phyloP scores from a whole-genome alignment of 2,888 invertebrate species.

The Dryobota labecula region DNA sequence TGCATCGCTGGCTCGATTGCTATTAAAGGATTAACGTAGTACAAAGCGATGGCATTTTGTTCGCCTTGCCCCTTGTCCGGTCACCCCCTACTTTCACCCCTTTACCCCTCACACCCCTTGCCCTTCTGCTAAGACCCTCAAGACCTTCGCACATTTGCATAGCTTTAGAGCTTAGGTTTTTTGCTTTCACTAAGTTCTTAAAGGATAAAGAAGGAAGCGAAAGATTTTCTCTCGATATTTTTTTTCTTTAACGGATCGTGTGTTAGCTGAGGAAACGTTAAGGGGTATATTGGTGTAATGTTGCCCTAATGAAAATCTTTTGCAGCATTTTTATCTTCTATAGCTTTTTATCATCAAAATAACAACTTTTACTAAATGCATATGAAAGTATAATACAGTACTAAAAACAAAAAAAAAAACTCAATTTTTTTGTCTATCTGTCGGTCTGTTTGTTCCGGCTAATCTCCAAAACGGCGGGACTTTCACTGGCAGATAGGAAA shows the following conservation, averaged over 20 bases:
- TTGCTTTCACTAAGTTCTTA: conserved; percentile 83
- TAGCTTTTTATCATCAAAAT: too few species aligned
- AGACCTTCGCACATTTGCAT: conserved; percentile 90
- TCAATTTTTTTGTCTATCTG: too few species aligned
- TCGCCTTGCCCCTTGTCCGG: conserved; percentile 86
- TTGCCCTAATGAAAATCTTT: not conserved
- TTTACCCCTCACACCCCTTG: conserved; percentile 55
- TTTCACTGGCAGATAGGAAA: too few species aligned
- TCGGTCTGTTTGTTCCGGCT: too few species aligned
- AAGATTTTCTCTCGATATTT: conserved; percentile 68
- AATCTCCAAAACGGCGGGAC: too few species aligned
- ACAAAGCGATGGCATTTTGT: conserved; percentile 89
- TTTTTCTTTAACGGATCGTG: conserved; percentile 59
- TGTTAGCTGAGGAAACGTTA: conserved; percentile 33
- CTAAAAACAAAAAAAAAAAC: too few species aligned
- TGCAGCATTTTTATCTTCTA: not conserved
- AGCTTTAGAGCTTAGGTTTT: conserved; percentile 88
- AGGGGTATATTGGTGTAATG: not conserved
- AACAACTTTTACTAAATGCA: too few species aligned
- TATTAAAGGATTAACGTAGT: conserved; percentile 88
- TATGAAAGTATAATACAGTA: too few species aligned
- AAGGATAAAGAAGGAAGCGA: conserved; percentile 80
- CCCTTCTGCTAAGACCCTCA: conserved; percentile 79
- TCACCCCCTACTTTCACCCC: conserved; percentile 58
- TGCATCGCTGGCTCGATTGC: conserved; percentile 80